Evolutionary conservation across 2,888 invertebrate genomes (phyloP), one percentile per base, ranked within the genome.

Genomic region (Phrixothrix hirtus): DNA sequence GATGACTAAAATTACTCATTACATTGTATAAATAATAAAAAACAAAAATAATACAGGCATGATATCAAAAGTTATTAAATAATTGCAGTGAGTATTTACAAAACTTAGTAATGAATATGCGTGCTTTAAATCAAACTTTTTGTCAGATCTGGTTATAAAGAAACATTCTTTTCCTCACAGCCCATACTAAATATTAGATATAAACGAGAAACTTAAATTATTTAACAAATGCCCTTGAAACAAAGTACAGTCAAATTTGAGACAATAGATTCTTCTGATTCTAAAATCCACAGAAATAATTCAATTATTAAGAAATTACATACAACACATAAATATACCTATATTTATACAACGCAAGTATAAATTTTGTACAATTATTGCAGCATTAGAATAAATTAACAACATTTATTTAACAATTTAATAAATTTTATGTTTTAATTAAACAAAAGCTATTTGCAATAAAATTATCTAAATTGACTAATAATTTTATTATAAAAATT

Each of bases 171-270:
- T 47, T 53, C 37, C 43, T 53, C 53, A 53, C 53, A 53, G 53
- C 53, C 53, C 48, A 48, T 43, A 48, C 48, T 53, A 53, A 53
- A 53, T 31, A 32, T 45, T 37, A 52, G 29, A 27, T 45, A 41
- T 39, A 35, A 30, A 44, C 39, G n/a, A 41, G 15, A 41, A 47
- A 52, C 37, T 52, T 17, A 47, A 36, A 43, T 9, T n/a, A 32
- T 26, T 13, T 12, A 41, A 48, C 48, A 41, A 47, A 48, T 48
- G 41, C 48, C 48, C 48, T 21, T 13, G 16, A 35, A 43, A 43
- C n/a, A 43, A 32, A 34, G 15, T n/a, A 29, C 13, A 38, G 27
- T 15, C 29, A 27, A 15, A n/a, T n/a, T n/a, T n/a, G n/a, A n/a
- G n/a, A n/a, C n/a, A n/a, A n/a, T n/a, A n/a, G n/a, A n/a, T n/a